phyloP scores from a whole-genome alignment of 1,140 invertebrate genomes.

The Drosophila aff. region DNA sequence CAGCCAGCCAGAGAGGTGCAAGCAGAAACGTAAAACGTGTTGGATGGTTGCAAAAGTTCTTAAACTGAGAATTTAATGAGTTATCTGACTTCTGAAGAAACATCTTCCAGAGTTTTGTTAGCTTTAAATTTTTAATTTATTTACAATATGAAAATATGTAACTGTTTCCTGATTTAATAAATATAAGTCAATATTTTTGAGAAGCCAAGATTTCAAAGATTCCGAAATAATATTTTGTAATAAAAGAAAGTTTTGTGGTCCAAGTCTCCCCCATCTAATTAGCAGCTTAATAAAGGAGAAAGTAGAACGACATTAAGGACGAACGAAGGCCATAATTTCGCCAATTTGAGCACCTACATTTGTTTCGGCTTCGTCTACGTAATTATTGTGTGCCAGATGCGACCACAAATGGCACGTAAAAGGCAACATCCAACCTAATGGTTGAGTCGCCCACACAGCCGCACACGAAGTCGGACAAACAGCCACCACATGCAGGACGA shows the following conservation, averaged over 20 bases:
- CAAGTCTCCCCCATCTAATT: slow-evolving; percentile 19
- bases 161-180: neutral
- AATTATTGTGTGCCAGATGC: slow-evolving; percentile 69
- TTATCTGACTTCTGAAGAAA: neutral
- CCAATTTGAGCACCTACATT: slow-evolving; percentile 48
- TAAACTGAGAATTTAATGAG: neutral
- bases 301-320: slow-evolving; percentile 18
- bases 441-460: slow-evolving; percentile 29
- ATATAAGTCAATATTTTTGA: neutral
- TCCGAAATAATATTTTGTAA: neutral
- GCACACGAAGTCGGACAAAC: slow-evolving; percentile 16
- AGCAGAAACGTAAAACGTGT: neutral
- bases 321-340: slow-evolving; percentile 39
- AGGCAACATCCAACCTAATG: slow-evolving; percentile 55
- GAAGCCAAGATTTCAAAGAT: neutral
- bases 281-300: slow-evolving; percentile 30
- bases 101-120: neutral
- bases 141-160: neutral
- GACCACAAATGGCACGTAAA: slow-evolving; percentile 71
- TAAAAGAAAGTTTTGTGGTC: neutral
- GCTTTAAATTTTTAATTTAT: neutral
- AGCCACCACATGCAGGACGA: slow-evolving; percentile 38
- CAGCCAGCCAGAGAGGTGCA: neutral
- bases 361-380: slow-evolving; percentile 17
- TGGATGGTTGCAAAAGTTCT: neutral